Conservation (phyloP, 2,888 invertebrate genomes). For the Plusia festucae region DNA sequence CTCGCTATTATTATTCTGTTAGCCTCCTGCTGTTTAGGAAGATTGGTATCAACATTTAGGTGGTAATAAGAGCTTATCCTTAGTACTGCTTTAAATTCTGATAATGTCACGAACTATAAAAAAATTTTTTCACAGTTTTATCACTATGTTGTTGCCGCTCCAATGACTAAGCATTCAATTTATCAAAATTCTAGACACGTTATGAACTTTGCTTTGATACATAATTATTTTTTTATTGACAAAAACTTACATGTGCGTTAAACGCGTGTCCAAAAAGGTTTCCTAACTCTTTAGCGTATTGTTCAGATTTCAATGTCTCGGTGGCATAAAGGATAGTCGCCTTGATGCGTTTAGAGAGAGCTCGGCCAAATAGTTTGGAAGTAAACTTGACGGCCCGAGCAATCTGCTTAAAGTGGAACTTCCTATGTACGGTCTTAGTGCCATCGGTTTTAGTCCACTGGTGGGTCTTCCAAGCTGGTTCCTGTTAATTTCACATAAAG, state of each 20-base stretch:
- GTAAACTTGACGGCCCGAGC: slow-evolving; percentile 99
- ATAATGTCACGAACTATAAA: neutral
- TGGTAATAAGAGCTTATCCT: neutral
- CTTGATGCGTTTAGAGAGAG: slow-evolving; percentile 97
- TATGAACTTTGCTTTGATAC: slow-evolving; percentile 15
- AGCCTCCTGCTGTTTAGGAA: neutral
- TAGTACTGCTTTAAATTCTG: neutral
- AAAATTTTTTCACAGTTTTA: neutral
- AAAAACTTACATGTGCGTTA: slow-evolving; percentile 94
- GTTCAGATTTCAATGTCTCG: slow-evolving; percentile 98
- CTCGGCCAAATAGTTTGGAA: slow-evolving; percentile 97
- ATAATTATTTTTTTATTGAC: neutral
- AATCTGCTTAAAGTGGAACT: slow-evolving; percentile 98
- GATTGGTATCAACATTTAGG: neutral
- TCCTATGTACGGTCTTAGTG: slow-evolving; percentile 92
- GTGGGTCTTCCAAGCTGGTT: slow-evolving; percentile 97
- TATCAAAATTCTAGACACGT: slow-evolving; percentile 24
- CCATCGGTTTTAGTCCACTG: slow-evolving; percentile 92
- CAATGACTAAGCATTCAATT: slow-evolving; percentile 20
- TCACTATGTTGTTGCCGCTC: slow-evolving; percentile 7
- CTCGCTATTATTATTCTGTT: neutral
- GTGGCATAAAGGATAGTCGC: slow-evolving; percentile 98
- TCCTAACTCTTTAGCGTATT: slow-evolving; percentile 96
- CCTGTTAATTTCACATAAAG: slow-evolving; percentile 81
- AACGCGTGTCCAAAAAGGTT: slow-evolving; percentile 97